Conservation (phyloP, 1,140 invertebrate species). For the Bombyx mori region ASM3026992v2 NC_085125.1:11951501-11952000, state of each 20-base stretch:
- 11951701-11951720: conserved; percentile 52
- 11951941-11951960: no score
- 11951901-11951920: no score
- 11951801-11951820: conserved; percentile 26
- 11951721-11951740: conserved; percentile 40
- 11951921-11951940: no score
- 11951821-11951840: conserved; percentile 33
- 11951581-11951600: no score
- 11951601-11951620: no score
- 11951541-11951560: no score
- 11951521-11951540: no score
- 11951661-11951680: conserved; percentile 58
- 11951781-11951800: conserved; percentile 31
- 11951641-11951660: conserved; percentile 56
- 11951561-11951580: no score
- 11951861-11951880: conserved; percentile 1
- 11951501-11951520: no score
- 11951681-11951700: conserved; percentile 49
- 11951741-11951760: conserved; percentile 29
- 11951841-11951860: conserved; percentile 7
- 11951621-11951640: conserved; percentile 17
- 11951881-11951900: conserved; percentile 21
- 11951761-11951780: conserved; percentile 31
- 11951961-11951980: no score
- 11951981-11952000: no score